A percentile compares a stretch with the other conserved stretches of the same genome.
phyloP scores from a whole-genome alignment of 2,888 invertebrate species.

The Orchestes rusci region DNA sequence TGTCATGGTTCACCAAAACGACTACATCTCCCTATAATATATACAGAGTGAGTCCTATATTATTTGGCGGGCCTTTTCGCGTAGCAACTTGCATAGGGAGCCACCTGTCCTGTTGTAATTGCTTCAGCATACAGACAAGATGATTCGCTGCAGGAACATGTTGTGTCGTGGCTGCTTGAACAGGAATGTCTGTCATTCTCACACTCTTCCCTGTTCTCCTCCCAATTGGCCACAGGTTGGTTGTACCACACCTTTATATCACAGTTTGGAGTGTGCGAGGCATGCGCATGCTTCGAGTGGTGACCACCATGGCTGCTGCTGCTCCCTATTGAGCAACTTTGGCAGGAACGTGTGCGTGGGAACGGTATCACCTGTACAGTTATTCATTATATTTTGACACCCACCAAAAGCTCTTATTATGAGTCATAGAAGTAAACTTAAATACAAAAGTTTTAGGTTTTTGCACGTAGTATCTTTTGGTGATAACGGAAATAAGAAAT shows the following conservation, averaged over 20 bases:
- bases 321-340: conserved; percentile 41
- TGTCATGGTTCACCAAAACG: too few relatives aligned
- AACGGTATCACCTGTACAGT: conserved; percentile 24
- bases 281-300: conserved; percentile 22
- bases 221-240: conserved; percentile 38
- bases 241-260: conserved; percentile 40
- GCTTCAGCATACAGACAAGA: conserved; percentile 57
- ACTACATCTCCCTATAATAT: too few relatives aligned
- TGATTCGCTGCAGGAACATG: conserved; percentile 57
- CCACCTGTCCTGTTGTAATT: conserved; percentile 11
- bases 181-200: conserved; percentile 48
- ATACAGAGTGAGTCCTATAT: conserved; percentile 19
- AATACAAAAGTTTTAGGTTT: too few relatives aligned
- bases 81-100: conserved; percentile 12
- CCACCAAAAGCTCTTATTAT: too few relatives aligned
- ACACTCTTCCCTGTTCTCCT: conserved; percentile 39
- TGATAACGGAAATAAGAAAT: too few relatives aligned
- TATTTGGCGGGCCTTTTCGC: conserved; percentile 19
- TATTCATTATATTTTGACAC: too few relatives aligned
- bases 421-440: too few relatives aligned
- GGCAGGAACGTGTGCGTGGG: conserved; percentile 38
- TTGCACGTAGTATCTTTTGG: too few relatives aligned
- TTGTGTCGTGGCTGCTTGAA: conserved; percentile 49
- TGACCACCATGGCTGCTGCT: conserved; percentile 40
- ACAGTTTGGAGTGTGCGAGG: conserved; percentile 35